These are phyloP conservation scores for Aegithalos caudatus DNA, from an alignment of 2,113 vertebrate genomes.

Conservation along the genomic window DNA sequence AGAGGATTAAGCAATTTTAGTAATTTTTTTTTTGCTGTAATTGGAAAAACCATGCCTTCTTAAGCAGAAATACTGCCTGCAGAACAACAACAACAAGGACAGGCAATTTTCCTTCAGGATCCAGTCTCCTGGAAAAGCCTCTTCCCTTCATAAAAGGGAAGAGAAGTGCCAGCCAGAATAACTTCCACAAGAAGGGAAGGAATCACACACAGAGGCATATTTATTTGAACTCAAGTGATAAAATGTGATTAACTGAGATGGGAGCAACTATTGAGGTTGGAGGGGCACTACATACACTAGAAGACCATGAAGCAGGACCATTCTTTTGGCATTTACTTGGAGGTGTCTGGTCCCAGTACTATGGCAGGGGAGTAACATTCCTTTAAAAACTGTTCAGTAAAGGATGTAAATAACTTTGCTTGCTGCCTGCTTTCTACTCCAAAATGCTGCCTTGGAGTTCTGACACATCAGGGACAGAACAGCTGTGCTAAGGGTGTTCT, in stretches of 20 bases:
- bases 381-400: background rate
- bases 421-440: background rate
- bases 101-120: background rate
- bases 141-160: background rate
- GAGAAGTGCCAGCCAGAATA: background rate
- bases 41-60: background rate
- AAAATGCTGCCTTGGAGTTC: background rate
- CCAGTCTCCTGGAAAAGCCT: background rate
- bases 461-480: background rate
- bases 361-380: background rate
- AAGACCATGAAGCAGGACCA: background rate
- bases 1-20: background rate
- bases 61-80: background rate
- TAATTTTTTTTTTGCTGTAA: background rate
- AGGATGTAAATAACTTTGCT: background rate
- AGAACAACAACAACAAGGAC: background rate
- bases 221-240: background rate
- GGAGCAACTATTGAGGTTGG: background rate
- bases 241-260: background rate
- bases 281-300: background rate
- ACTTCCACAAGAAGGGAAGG: background rate
- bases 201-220: background rate
- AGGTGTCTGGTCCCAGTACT: background rate
- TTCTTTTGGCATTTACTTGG: background rate
- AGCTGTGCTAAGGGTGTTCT: background rate